Conservation (phyloP, 1,140 invertebrate genomes). For the Ooceraea biroi region DNA sequence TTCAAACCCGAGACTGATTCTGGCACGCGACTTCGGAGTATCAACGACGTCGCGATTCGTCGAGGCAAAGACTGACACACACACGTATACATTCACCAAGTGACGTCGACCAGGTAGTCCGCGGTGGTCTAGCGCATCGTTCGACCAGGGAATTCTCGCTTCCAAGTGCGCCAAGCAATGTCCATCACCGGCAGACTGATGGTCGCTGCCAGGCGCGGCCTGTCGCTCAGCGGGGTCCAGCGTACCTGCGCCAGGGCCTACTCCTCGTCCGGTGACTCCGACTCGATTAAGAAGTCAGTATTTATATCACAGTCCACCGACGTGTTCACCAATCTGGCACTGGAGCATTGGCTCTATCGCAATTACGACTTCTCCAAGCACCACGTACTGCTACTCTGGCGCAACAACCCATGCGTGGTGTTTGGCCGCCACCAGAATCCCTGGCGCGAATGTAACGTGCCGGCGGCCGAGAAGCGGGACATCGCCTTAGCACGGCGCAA, state of each 20-base stretch:
- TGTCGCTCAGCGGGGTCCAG: not conserved
- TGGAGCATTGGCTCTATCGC: conserved; percentile 97
- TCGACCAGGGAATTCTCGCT: not conserved
- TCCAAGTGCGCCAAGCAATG: conserved; percentile 70
- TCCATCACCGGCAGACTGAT: conserved; percentile 71
- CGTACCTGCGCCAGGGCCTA: conserved; percentile 16
- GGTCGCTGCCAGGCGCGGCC: conserved; percentile 35
- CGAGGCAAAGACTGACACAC: conserved; percentile 58
- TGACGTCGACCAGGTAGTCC: conserved; percentile 31
- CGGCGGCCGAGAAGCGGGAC: conserved; percentile 87
- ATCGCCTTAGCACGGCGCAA: conserved; percentile 94
- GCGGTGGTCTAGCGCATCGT: not conserved
- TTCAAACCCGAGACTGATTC: conserved; percentile 31
- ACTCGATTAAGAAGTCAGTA: conserved; percentile 92
- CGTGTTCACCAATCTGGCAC: conserved; percentile 95
- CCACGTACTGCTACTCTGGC: conserved; percentile 95
- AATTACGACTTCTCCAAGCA: conserved; percentile 93
- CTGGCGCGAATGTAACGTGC: conserved; percentile 95
- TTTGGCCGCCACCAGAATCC: conserved; percentile 99
- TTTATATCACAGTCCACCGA: conserved; percentile 96
- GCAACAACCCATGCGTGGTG: conserved; percentile 97
- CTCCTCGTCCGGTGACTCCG: conserved; percentile 65
- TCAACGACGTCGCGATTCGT: not conserved
- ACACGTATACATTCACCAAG: not conserved
- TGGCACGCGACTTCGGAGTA: not conserved